Base-by-base conservation (phyloP, 2,113 vertebrate species). In the Neodon shergylaensis region DNA sequence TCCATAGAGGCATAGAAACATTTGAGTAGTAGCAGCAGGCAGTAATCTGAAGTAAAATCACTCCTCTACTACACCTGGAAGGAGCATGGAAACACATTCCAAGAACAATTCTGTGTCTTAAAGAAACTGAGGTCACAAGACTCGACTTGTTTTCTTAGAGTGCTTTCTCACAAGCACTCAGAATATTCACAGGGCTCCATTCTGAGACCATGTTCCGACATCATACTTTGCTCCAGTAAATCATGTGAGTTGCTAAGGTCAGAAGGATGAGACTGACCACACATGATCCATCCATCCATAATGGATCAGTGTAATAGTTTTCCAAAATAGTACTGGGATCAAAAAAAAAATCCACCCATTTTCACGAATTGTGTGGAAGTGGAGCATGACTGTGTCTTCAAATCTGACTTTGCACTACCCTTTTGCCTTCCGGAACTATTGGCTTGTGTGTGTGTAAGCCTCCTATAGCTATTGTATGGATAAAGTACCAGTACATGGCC, bases 171-270 rank as follows among this genome's bases (percentile, higher is more conserved):
- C 22, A 63, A 58, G 81, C n/a, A 39, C 36, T 61, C n/a, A 63
- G 52, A 82, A 63, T 83, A 42, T 24, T 82, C 58, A 63, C 22
- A 82, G 36, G 13, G 63, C 24, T 83, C 54, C 24, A 42, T 83
- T 63, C 81, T 83, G 5, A 28, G 85, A 58, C 44, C 24, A 61
- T 65, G 26, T 65, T 65, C 58, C 2, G 10, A 36, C 26, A 17
- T 76, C 61, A 42, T 79, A 54, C 11, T 92, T 83, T 63, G 52
- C 66, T 92, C 90, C 24, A 72, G 52, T 66, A 82, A 82, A 82
- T 54, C 4, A 14, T 65, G 47, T 63, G 9, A 28, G 17, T 54
- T 84, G 74, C 28, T 83, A 84, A 39, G 19, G 31, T 19, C 24
- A 44, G 68, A 28, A 78, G 49, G 47, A 31, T 36, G 42, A 91